Base-by-base conservation (phyloP, 2,888 invertebrate species). In the Euspilapteryx auroguttella region DNA sequence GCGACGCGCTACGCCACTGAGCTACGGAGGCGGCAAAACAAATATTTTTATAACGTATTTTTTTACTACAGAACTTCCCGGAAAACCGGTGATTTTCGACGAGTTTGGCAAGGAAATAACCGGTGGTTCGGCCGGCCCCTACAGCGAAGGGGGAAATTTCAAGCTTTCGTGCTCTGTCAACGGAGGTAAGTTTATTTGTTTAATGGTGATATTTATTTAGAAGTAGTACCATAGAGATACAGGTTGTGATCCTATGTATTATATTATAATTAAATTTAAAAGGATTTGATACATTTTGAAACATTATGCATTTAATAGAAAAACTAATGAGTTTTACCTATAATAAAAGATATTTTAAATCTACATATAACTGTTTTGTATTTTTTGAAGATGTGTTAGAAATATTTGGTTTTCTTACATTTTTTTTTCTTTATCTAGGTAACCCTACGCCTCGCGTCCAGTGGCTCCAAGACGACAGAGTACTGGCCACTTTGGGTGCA, bases 141-240 rank as follows among this genome's bases (percentile, higher is more conserved):
- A 86, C 62, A 80, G 81, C 49, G 88, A 88, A 62, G 86, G 85
- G 21, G 80, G 81, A 21, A 79, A 82, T 42, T 82, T 87, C 78
- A 83, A 80, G 54, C 79, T 89, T 36, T 83, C 81, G 40, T 89
- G 89, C 57, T 78, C 85, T 35, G 87, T 87, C 30, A 79, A 78
- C 27, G 87, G 87, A 48, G 89, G 89, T 87, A 59, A 61, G 66
- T 53, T 17, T n/a, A n/a, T n/a, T n/a, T n/a, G n/a, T n/a, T n/a
- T n/a, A n/a, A n/a, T n/a, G n/a, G n/a, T n/a, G n/a, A n/a, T n/a
- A n/a, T n/a, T n/a, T n/a, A n/a, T n/a, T n/a, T n/a, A n/a, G n/a
- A n/a, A n/a, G n/a, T n/a, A n/a, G n/a, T n/a, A n/a, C n/a, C n/a
- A n/a, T n/a, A n/a, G n/a, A n/a, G n/a, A n/a, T n/a, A n/a, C n/a